Evolutionary conservation across 2,113 vertebrate species (phyloP), one percentile per base, ranked within the genome.

Genomic region (Sialia sialis): DNA sequence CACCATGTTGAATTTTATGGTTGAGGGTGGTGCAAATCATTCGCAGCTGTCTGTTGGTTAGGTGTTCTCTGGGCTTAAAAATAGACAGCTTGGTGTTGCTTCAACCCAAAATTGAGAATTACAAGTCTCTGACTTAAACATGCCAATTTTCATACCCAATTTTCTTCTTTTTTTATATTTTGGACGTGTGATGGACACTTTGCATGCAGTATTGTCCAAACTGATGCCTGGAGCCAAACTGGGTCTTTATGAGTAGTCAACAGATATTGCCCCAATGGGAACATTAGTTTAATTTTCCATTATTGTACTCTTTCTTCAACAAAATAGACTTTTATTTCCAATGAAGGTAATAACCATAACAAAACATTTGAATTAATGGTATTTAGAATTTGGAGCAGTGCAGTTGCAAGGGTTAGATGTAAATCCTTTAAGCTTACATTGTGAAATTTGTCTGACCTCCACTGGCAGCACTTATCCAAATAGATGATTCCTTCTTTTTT

Each of bases 1-100:
- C 69, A 93, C 62, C 30, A 51, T 15, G 2, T 36, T 90, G 84
- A 95, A 85, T 97, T 97, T 98, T 97, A 96, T 94, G 60, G 69
- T 58, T 66, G 96, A 90, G 87, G 63, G 54, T 68, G 90, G 55
- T 84, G 86, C 64, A 97, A 97, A 98, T 93, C 44, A 94, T 87
- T 94, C 73, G 82, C 93, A 96, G 91, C 87, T 97, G 94, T 78
- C 80, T 91, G 41, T 78, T 51, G 66, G 70, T 96, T 94, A 96
- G 92, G 84, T 96, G 56, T 70, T 86, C 46, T 94, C 56, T 58
- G 8, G 69, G 21, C 59, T 94, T 89, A 63, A 82, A 91, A 70
- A 67, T 72, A 77, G 60, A n/a, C 58, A 73, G 20, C 32, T 58
- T 59, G 38, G 38, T 80, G 55, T 90, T 81, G 18, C 55, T 94